Evolutionary conservation across 2,113 vertebrate genomes (phyloP).

Genomic region (Carassius carassius): DNA sequence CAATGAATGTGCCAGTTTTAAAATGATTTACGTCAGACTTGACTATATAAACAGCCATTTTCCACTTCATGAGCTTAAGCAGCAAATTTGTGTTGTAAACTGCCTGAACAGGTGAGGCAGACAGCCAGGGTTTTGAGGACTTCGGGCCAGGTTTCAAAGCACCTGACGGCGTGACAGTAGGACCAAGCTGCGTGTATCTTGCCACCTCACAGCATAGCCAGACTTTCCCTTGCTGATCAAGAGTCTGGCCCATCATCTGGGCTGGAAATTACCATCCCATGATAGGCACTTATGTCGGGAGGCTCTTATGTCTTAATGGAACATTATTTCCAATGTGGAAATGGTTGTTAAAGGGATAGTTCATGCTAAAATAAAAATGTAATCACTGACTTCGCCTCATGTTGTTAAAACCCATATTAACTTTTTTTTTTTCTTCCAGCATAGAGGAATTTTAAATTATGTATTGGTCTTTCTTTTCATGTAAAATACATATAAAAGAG

Average conservation of each 20-base stretch:
- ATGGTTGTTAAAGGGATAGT: not conserved
- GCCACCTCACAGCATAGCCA: slow-evolving; percentile 4
- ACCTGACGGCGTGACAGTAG: slow-evolving; percentile 23
- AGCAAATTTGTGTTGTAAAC: not conserved
- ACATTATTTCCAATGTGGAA: not conserved
- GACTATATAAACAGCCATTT: slow-evolving; percentile 8
- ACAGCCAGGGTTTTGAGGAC: not conserved
- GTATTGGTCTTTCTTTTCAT: not conserved
- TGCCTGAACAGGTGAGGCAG: not conserved
- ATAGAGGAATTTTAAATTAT: not conserved
- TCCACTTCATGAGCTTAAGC: not conserved
- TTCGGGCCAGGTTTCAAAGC: slow-evolving; percentile 11
- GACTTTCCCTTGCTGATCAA: slow-evolving; percentile 22
- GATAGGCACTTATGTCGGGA: not conserved
- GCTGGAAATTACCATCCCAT: slow-evolving; percentile 1
- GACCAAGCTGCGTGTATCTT: not conserved
- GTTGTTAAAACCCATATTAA: not conserved
- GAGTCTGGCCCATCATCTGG: slow-evolving; percentile 6
- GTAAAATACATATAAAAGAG: not conserved
- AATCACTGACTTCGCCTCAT: not conserved
- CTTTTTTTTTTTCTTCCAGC: too few relatives aligned
- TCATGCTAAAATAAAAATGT: not conserved
- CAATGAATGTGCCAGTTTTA: not conserved
- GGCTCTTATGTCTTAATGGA: not conserved
- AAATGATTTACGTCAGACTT: slow-evolving; percentile 12